Percentiles rank a stretch among this genome's conserved stretches.
These are phyloP conservation scores for Loris lydekkerianus DNA, from an alignment of 2,797 vertebrate species.

Conservation along the genomic window DNA sequence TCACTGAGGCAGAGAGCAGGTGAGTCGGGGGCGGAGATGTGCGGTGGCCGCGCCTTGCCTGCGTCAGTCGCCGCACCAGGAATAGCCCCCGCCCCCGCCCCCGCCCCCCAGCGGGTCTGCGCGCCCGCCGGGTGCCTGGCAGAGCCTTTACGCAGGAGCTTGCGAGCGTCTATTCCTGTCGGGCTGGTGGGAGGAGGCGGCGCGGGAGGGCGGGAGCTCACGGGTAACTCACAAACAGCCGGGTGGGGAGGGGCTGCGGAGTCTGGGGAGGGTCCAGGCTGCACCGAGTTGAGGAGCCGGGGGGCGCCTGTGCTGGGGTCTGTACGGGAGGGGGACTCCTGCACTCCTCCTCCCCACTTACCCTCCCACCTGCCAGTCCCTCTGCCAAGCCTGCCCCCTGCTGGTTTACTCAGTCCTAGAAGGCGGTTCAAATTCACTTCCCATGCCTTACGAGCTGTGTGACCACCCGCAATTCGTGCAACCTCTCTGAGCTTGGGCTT, in stretches of 20 bases:
- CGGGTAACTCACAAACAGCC: constrained; percentile 74
- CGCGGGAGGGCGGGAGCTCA: constrained; percentile 76
- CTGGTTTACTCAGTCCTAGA: constrained; percentile 46
- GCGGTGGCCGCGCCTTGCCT: constrained; percentile 71
- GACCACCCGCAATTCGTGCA: constrained; percentile 25
- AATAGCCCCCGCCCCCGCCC: constrained; percentile 83
- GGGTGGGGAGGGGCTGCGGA: neutral
- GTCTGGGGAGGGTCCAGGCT: constrained; percentile 39
- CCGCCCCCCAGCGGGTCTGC: constrained; percentile 77
- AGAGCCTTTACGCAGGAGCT: constrained; percentile 78
- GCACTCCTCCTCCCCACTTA: neutral
- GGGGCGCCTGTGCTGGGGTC: constrained; percentile 47
- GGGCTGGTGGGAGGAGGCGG: constrained; percentile 83
- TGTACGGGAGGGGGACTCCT: constrained; percentile 20
- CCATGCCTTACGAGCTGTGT: constrained; percentile 54
- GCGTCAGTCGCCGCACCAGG: constrained; percentile 81
- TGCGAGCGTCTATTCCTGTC: constrained; percentile 82
- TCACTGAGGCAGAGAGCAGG: constrained; percentile 80
- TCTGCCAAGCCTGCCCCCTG: constrained; percentile 57
- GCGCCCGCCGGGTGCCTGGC: constrained; percentile 67
- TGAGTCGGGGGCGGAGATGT: constrained; percentile 80
- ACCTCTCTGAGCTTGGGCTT: constrained; percentile 61
- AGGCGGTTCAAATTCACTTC: constrained; percentile 15
- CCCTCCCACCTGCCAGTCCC: constrained; percentile 41
- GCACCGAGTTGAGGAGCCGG: constrained; percentile 32